phyloP scores from a whole-genome alignment of 2,113 vertebrate genomes.

The Clarias gariepinus region DNA sequence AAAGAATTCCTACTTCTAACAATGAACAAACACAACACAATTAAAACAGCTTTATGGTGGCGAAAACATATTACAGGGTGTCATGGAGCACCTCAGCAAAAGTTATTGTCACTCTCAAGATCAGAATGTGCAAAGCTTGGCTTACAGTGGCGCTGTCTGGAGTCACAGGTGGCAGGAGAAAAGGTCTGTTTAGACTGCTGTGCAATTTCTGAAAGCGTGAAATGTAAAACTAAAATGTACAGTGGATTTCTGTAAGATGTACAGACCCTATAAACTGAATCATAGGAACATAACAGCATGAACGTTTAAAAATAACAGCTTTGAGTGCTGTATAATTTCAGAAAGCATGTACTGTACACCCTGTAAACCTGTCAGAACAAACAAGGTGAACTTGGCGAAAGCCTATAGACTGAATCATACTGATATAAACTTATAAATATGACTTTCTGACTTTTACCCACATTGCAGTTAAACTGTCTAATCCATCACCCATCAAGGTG shows the following conservation, averaged over 20 bases:
- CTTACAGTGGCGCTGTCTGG: not conserved
- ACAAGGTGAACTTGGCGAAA: not conserved
- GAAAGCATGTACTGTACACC: not conserved
- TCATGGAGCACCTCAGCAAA: not conserved
- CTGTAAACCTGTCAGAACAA: not conserved
- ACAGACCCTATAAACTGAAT: not conserved
- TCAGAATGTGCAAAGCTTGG: not conserved
- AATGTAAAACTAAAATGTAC: not conserved
- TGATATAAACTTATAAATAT: not conserved
- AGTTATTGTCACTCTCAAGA: not conserved
- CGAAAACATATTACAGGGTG: conserved; percentile 8
- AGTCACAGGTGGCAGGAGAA: not conserved
- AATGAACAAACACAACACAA: not conserved
- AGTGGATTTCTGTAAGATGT: not conserved
- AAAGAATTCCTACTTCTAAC: conserved; percentile 15
- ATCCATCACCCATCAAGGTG: too few relatives aligned
- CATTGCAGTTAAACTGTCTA: not conserved
- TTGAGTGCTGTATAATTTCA: not conserved
- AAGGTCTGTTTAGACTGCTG: not conserved
- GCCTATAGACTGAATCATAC: not conserved
- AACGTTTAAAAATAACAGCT: not conserved
- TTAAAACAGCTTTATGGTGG: not conserved
- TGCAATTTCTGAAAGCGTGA: not conserved
- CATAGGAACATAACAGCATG: not conserved
- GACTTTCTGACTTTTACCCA: not conserved